These are phyloP conservation scores for Bombus confusus DNA, from an alignment of 1,140 invertebrate species.

Conservation along the genomic window DNA sequence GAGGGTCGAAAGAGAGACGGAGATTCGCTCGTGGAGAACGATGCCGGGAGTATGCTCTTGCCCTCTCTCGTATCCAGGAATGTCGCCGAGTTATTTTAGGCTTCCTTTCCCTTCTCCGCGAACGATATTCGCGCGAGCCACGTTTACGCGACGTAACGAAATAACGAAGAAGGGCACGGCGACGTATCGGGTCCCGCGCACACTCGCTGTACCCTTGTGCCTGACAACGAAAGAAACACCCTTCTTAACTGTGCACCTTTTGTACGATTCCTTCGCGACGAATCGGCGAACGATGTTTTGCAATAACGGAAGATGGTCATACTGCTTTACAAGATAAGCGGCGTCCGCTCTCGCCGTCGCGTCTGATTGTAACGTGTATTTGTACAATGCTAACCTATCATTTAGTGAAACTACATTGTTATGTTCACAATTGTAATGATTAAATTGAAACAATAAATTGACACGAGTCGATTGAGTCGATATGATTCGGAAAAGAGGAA, in stretches of 20 bases:
- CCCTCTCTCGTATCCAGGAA: constrained; percentile 64
- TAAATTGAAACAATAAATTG: too few species aligned
- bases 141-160: constrained; percentile 72
- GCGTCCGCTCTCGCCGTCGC: too few species aligned
- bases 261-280: not conserved
- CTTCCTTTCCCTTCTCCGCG: constrained; percentile 28
- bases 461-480: too few species aligned
- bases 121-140: constrained; percentile 53
- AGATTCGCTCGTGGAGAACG: constrained; percentile 30
- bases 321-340: too few species aligned
- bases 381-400: too few species aligned
- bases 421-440: too few species aligned
- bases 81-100: constrained; percentile 76
- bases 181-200: not conserved
- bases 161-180: constrained; percentile 67
- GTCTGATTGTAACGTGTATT: too few species aligned
- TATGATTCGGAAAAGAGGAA: too few species aligned
- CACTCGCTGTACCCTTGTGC: not conserved
- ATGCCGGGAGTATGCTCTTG: constrained; percentile 27
- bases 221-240: constrained; percentile 18
- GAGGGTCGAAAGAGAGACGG: not conserved
- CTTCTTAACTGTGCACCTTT: not conserved
- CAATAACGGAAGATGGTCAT: too few species aligned
- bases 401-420: too few species aligned
- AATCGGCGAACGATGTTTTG: not conserved